Conservation (phyloP, 2,797 vertebrate genomes). For the Poeciliopsis paucimaculata region DNA sequence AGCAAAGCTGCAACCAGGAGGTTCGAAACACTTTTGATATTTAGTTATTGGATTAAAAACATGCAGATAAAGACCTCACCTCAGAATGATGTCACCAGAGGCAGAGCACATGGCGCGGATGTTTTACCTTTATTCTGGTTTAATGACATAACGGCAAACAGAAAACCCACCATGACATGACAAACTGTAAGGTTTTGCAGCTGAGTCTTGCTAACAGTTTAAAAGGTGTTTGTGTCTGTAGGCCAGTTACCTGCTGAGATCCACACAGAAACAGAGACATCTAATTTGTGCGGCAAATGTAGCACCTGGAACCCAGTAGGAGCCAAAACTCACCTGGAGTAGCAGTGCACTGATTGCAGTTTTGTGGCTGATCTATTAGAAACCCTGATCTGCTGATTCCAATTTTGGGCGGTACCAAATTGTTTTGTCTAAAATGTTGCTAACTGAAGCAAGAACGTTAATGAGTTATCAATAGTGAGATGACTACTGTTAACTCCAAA, state of each 20-base stretch:
- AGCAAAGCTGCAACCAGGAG: too few relatives aligned
- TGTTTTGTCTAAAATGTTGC: too few relatives aligned
- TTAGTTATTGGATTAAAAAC: not conserved
- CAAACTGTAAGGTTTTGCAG: too few relatives aligned
- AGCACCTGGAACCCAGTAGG: constrained; percentile 16
- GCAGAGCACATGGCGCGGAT: too few relatives aligned
- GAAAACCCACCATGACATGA: not conserved
- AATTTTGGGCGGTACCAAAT: too few relatives aligned
- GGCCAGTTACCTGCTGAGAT: constrained; percentile 9
- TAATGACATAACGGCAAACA: not conserved
- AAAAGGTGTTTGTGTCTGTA: not conserved
- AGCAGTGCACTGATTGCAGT: too few relatives aligned
- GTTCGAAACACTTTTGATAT: not conserved
- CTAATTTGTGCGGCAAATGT: constrained; percentile 5
- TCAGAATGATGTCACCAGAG: not conserved
- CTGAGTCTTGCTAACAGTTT: not conserved
- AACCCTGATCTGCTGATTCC: too few relatives aligned
- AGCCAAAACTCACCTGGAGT: constrained; percentile 13
- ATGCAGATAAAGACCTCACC: not conserved
- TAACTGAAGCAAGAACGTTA: too few relatives aligned
- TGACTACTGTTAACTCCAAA: too few relatives aligned
- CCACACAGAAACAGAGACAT: not conserved
- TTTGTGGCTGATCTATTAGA: too few relatives aligned
- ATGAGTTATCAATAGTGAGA: too few relatives aligned
- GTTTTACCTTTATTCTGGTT: not conserved